Conservation (phyloP, 2,888 invertebrate genomes). For the Artemia sp. region DNA sequence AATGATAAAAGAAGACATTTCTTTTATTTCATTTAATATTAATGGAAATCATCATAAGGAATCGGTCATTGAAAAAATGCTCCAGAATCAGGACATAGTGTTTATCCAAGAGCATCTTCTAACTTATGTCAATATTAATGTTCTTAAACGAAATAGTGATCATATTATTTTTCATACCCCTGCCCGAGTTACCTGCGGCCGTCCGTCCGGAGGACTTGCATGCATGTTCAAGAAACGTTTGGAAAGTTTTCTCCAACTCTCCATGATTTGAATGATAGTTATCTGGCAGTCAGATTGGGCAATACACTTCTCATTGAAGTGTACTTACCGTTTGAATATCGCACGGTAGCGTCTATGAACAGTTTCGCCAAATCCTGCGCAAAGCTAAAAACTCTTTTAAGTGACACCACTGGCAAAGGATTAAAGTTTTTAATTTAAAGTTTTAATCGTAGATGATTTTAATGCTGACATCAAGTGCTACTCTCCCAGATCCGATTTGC, state of each 20-base stretch:
- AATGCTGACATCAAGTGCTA: too few relatives aligned
- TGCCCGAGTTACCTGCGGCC: slow-evolving; percentile 6
- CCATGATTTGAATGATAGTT: neutral
- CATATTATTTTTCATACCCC: neutral
- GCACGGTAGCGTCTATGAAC: neutral
- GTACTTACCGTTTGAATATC: too few relatives aligned
- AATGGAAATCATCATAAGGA: too few relatives aligned
- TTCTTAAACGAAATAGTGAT: too few relatives aligned
- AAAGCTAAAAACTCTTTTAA: neutral
- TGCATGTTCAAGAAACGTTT: neutral
- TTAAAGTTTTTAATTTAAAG: neutral
- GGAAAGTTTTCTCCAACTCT: neutral
- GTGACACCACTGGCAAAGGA: neutral
- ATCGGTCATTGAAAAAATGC: too few relatives aligned
- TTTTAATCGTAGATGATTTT: too few relatives aligned
- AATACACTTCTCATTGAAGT: neutral
- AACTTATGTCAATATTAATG: too few relatives aligned
- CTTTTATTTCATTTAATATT: too few relatives aligned
- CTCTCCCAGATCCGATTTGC: too few relatives aligned
- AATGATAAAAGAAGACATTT: too few relatives aligned
- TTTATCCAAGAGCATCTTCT: too few relatives aligned
- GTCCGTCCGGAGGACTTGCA: slow-evolving; percentile 14
- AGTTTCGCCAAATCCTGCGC: neutral
- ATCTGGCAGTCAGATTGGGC: slow-evolving; percentile 10
- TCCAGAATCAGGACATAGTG: too few relatives aligned